A percentile compares a stretch with the other conserved stretches of the same genome.
These are phyloP conservation scores for Phyllostomus discolor DNA, from an alignment of 2,113 vertebrate species.

Conservation along the genomic window DNA sequence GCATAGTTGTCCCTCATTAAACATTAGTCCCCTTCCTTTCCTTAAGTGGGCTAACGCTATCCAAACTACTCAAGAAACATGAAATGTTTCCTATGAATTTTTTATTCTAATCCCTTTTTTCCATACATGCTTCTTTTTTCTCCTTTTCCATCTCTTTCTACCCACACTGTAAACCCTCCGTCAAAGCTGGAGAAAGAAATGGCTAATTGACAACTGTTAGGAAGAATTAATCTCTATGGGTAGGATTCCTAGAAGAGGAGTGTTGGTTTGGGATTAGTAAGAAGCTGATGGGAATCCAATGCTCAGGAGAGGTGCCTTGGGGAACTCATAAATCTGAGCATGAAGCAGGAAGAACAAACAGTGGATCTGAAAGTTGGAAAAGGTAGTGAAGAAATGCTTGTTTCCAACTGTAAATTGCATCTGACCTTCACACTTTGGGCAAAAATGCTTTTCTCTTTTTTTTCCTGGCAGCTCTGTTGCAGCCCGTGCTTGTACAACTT, in stretches of 20 bases:
- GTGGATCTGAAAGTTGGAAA: not conserved
- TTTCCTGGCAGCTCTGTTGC: conserved; percentile 88
- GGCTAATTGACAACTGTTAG: not conserved
- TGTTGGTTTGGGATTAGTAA: not conserved
- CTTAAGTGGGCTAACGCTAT: not conserved
- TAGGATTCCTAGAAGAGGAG: not conserved
- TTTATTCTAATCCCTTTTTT: not conserved
- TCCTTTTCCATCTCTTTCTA: not conserved
- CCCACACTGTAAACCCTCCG: not conserved
- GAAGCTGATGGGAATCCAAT: not conserved
- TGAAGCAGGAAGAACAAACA: not conserved
- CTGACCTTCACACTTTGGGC: conserved; percentile 69
- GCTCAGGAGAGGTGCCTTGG: not conserved
- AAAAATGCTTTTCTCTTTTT: conserved; percentile 76
- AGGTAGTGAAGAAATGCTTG: not conserved
- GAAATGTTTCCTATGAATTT: not conserved
- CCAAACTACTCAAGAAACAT: not conserved
- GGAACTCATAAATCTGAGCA: not conserved
- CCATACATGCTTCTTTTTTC: not conserved
- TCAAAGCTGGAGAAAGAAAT: not conserved
- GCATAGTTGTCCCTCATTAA: not conserved
- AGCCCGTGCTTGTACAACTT: conserved; percentile 86
- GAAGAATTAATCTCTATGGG: not conserved
- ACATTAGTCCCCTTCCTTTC: not conserved
- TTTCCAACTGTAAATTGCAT: not conserved